Evolutionary conservation across 2,797 vertebrate species (phyloP).

Genomic region (Lagorchestes hirsutus): DNA sequence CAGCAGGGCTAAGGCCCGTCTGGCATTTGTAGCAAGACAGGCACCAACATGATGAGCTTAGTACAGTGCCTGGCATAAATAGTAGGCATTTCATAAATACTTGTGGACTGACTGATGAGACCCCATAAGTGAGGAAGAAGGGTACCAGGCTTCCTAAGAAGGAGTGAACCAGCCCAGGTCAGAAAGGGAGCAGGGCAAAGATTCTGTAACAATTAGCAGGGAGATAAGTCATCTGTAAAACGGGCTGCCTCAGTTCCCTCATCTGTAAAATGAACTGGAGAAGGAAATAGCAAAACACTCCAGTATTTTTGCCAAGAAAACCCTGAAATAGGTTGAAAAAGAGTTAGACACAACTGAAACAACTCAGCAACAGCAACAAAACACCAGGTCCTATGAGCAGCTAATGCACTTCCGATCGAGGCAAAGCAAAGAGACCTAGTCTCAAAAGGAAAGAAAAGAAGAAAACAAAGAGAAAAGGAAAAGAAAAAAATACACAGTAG

Average conservation of each 20-base stretch:
- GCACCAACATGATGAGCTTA: not conserved
- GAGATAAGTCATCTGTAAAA: not conserved
- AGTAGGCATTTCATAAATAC: not conserved
- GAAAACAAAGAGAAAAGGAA: not conserved
- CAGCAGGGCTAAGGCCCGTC: not conserved
- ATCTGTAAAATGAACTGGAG: not conserved
- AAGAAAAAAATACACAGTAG: not conserved
- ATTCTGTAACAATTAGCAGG: not conserved
- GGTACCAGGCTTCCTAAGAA: not conserved
- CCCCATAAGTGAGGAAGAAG: not conserved
- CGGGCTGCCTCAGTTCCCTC: not conserved
- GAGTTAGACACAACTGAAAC: not conserved
- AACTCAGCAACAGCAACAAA: not conserved
- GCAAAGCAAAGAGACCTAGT: not conserved
- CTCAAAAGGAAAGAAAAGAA: not conserved
- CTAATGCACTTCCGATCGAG: not conserved
- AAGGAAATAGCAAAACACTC: not conserved
- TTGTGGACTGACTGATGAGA: not conserved
- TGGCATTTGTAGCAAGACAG: not conserved
- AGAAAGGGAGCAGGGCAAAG: not conserved
- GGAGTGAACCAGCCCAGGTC: not conserved
- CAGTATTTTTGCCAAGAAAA: not conserved
- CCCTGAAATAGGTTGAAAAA: not conserved
- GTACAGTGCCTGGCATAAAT: too few relatives aligned
- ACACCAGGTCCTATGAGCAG: not conserved